Evolutionary conservation across 2,797 vertebrate species (phyloP).

Genomic region (Tapera naevia): DNA sequence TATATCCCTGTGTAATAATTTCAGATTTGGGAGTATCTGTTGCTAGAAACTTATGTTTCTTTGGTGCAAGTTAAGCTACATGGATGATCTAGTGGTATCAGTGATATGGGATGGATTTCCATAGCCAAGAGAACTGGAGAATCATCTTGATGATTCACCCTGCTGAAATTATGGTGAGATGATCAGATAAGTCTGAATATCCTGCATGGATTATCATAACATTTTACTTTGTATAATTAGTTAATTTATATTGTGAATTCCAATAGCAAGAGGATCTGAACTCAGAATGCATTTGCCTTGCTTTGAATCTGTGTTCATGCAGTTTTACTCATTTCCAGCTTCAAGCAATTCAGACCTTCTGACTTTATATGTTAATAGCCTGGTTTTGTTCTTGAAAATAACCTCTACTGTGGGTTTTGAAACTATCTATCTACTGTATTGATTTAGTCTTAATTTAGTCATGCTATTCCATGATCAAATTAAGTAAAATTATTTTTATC

Average conservation of each 20-base stretch:
- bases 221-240: background rate
- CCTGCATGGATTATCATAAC: background rate
- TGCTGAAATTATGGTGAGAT: background rate
- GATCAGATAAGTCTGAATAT: background rate
- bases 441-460: constrained; percentile 31
- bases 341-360: constrained; percentile 15
- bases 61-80: background rate
- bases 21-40: background rate
- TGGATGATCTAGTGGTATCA: background rate
- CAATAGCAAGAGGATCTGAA: background rate
- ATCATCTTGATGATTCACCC: background rate
- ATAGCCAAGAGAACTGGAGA: background rate
- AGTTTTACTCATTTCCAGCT: background rate
- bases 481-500: constrained; percentile 33
- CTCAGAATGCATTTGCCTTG: background rate
- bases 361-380: background rate
- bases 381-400: constrained; percentile 1
- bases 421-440: background rate
- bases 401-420: background rate
- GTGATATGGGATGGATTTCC: background rate
- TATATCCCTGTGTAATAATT: background rate
- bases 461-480: background rate
- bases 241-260: background rate
- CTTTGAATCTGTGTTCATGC: background rate
- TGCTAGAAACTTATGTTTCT: background rate